Conservation (phyloP, 2,888 invertebrate genomes). For the Drosophila mulleri region DNA sequence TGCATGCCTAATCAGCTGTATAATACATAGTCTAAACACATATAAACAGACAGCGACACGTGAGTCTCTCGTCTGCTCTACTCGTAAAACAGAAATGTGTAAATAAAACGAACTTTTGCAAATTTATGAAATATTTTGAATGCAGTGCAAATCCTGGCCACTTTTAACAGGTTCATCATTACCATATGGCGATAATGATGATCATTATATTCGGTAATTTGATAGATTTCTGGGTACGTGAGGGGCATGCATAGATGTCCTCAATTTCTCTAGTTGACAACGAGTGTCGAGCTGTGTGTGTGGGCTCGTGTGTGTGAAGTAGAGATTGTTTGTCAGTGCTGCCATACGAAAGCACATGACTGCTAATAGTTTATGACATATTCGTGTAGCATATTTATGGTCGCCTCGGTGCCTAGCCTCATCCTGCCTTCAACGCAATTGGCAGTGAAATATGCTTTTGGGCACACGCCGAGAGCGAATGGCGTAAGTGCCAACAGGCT, state of each 20-base stretch:
- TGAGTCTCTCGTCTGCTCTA: conserved; percentile 49
- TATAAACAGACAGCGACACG: conserved; percentile 28
- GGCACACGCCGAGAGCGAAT: conserved; percentile 23
- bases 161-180: neutral
- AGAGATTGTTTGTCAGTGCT: conserved; percentile 28
- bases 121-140: conserved; percentile 51
- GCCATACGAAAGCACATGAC: conserved; percentile 41
- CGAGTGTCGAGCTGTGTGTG: conserved; percentile 21
- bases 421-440: conserved; percentile 19
- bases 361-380: conserved; percentile 70
- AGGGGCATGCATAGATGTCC: conserved; percentile 22
- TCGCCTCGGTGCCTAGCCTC: conserved; percentile 9
- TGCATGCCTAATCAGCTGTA: conserved; percentile 60
- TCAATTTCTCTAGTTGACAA: conserved; percentile 19
- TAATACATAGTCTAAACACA: conserved; percentile 27
- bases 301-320: conserved; percentile 29
- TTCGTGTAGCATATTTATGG: conserved; percentile 61
- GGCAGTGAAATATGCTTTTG: conserved; percentile 31
- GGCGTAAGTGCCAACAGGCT: conserved; percentile 19
- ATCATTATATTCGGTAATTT: conserved; percentile 40
- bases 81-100: conserved; percentile 62
- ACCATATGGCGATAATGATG: conserved; percentile 5
- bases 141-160: conserved; percentile 15
- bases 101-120: conserved; percentile 74
- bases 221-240: conserved; percentile 49